phyloP scores from a whole-genome alignment of 2,888 invertebrate genomes.

The Falcaria lacertinaria region DNA sequence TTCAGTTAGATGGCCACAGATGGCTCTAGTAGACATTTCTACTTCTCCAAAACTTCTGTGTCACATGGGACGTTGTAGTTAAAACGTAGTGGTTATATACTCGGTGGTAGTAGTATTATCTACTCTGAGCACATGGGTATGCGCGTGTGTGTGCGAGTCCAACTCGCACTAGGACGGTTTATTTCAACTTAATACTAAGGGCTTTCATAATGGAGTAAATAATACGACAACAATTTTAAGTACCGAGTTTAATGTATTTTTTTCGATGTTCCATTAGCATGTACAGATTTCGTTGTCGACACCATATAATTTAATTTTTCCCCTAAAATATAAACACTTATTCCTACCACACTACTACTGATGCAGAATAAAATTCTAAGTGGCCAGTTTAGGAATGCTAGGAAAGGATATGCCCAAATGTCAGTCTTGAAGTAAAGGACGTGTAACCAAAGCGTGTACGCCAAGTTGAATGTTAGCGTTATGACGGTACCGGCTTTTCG shows the following conservation, averaged over 20 bases:
- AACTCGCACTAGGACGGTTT: no score
- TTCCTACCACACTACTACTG: slow-evolving; percentile 75
- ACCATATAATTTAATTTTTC: slow-evolving; percentile 84
- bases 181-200: no score
- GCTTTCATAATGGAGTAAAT: no score
- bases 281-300: slow-evolving; percentile 72
- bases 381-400: slow-evolving; percentile 85
- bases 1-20: no score
- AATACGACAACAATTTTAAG: not conserved
- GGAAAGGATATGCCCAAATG: slow-evolving; percentile 94
- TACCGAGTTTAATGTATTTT: slow-evolving; percentile 10
- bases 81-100: no score
- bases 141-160: no score
- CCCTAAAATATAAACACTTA: slow-evolving; percentile 84
- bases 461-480: slow-evolving; percentile 77
- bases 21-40: no score
- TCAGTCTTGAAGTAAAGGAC: slow-evolving; percentile 83
- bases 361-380: slow-evolving; percentile 85
- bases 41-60: no score
- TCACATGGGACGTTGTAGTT: no score
- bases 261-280: slow-evolving; percentile 22
- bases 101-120: no score
- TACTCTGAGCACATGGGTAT: no score
- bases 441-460: slow-evolving; percentile 86
- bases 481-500: slow-evolving; percentile 81